Evolutionary conservation across 2,888 invertebrate species (phyloP).

Genomic region (Phyllotreta cruciferae): DNA sequence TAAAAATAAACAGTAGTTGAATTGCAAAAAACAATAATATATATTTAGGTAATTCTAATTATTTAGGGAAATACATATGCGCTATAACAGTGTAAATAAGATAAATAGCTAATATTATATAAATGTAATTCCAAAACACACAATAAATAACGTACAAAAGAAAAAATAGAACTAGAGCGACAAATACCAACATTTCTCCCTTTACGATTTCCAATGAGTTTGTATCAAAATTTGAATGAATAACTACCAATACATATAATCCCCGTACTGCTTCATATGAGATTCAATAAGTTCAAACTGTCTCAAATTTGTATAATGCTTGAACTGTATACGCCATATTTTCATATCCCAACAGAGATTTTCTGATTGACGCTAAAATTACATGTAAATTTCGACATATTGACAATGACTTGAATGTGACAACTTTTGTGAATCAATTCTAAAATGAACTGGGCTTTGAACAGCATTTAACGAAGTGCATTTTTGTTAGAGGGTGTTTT

Average conservation of each 20-base stretch:
- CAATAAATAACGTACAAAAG: not conserved
- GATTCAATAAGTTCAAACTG: slow-evolving; percentile 2
- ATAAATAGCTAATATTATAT: slow-evolving; percentile 3
- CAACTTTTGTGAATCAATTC: no score
- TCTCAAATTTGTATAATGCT: not conserved
- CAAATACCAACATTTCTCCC: not conserved
- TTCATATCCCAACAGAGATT: no score
- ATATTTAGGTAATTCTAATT: not conserved
- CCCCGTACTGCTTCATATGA: not conserved
- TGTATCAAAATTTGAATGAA: not conserved
- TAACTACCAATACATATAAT: not conserved
- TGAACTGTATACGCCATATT: no score
- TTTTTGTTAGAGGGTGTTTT: no score
- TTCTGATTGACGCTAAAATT: no score
- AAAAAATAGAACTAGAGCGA: not conserved
- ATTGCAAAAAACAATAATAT: no score
- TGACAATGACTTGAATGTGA: no score
- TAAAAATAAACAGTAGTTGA: no score
- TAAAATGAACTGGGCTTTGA: no score
- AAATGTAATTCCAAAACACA: slow-evolving; percentile 2
- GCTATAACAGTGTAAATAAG: not conserved
- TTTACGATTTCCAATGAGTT: not conserved
- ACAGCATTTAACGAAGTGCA: no score
- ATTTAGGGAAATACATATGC: not conserved
- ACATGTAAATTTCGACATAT: no score